phyloP scores from a whole-genome alignment of 2,797 vertebrate species.

The Tenualosa ilisha region DNA sequence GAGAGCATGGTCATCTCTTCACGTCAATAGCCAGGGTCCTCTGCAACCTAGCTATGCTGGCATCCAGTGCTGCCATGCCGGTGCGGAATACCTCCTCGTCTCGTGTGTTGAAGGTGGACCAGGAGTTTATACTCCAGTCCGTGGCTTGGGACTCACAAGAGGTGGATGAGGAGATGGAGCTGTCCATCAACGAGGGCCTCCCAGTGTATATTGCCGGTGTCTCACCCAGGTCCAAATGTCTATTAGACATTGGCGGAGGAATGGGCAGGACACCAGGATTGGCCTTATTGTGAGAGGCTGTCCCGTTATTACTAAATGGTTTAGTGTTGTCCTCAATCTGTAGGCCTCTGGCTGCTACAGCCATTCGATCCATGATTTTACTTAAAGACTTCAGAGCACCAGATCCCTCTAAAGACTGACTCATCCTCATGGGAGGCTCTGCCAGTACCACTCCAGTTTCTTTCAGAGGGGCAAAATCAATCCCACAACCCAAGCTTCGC shows the following conservation, averaged over 20 bases:
- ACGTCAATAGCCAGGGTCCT: conserved; percentile 78
- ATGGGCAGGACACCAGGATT: not conserved
- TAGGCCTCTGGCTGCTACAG: not conserved
- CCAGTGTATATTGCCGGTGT: conserved; percentile 22
- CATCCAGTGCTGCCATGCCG: conserved; percentile 88
- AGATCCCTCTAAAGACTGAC: not conserved
- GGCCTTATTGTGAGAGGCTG: not conserved
- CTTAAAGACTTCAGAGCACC: not conserved
- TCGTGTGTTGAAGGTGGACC: conserved; percentile 84
- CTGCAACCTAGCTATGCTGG: conserved; percentile 88
- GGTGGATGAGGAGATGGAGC: conserved; percentile 69
- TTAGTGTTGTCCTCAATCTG: not conserved
- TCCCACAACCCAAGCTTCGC: not conserved
- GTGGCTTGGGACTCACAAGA: conserved; percentile 71
- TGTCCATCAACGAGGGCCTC: conserved; percentile 45
- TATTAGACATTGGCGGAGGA: conserved; percentile 12
- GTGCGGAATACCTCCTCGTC: conserved; percentile 88
- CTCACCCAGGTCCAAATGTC: not conserved
- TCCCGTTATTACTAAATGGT: not conserved
- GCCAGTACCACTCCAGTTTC: conserved; percentile 21
- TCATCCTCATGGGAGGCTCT: not conserved
- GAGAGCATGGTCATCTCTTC: conserved; percentile 48
- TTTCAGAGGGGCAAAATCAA: conserved; percentile 31
- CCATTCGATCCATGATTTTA: conserved; percentile 1
- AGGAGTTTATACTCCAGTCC: conserved; percentile 79